A percentile compares a stretch with the other conserved stretches of the same genome.
These are phyloP conservation scores for Heliconius hortense DNA, from an alignment of 2,888 invertebrate species.

Conservation along the genomic window DNA sequence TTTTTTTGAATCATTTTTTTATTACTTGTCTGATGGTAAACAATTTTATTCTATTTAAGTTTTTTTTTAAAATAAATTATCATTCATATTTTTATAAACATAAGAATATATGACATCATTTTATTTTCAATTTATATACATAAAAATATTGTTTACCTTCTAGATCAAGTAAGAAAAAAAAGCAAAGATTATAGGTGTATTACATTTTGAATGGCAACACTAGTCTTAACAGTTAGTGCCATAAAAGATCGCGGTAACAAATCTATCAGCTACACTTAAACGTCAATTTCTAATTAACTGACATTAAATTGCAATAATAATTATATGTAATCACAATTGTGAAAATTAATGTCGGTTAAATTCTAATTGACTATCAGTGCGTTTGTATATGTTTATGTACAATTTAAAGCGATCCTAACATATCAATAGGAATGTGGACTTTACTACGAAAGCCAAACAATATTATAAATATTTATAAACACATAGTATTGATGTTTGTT, in stretches of 20 bases:
- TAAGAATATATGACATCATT: not conserved
- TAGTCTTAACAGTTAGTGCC: constrained; percentile 12
- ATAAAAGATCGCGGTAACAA: not conserved
- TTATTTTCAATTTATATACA: not conserved
- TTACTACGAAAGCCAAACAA: constrained; percentile 11
- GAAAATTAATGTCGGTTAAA: not conserved
- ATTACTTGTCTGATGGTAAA: not conserved
- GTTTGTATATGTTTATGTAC: not conserved
- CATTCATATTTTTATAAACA: not conserved
- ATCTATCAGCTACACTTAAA: not conserved
- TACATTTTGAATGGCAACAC: not conserved
- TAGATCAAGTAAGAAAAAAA: not conserved
- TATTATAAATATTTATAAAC: constrained; percentile 8
- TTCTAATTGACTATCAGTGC: not conserved
- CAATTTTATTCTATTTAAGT: not conserved
- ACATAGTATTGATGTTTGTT: constrained; percentile 15
- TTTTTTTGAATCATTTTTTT: not conserved
- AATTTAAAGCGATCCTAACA: constrained; percentile 8
- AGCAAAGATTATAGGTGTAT: not conserved
- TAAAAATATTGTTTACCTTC: constrained; percentile 2
- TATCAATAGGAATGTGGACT: not conserved
- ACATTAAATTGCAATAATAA: not conserved
- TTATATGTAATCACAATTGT: not conserved
- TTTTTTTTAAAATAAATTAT: not conserved
- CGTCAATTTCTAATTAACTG: not conserved